A percentile compares a stretch with the other conserved stretches of the same genome.
Conservation (phyloP, 2,888 invertebrate genomes). For the Tanaodytes sp. region DNA sequence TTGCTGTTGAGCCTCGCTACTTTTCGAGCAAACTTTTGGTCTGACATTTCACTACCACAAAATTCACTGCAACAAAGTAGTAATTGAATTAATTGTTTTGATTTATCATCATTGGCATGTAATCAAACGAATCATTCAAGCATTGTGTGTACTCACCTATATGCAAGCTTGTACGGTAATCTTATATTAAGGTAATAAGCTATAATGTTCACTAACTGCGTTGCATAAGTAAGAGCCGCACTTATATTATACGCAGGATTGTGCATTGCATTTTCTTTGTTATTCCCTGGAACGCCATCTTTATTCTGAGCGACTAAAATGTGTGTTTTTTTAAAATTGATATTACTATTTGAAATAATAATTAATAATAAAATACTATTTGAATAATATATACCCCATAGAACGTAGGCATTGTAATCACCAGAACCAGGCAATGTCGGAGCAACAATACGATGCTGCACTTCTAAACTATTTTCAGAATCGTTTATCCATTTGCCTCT, state of each 20-base stretch:
- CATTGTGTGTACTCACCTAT: constrained; percentile 74
- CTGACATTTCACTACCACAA: constrained; percentile 81
- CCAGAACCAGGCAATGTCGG: constrained; percentile 88
- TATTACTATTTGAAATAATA: too few species aligned
- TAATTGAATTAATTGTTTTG: constrained; percentile 1
- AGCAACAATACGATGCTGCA: constrained; percentile 85
- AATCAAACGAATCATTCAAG: neutral
- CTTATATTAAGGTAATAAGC: constrained; percentile 88
- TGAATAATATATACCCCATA: constrained; percentile 79
- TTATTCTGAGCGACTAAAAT: constrained; percentile 76
- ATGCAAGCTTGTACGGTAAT: constrained; percentile 83
- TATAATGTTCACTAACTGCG: constrained; percentile 87
- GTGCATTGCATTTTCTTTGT: constrained; percentile 76
- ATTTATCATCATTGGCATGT: neutral
- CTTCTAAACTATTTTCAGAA: constrained; percentile 80
- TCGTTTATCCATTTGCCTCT: constrained; percentile 84
- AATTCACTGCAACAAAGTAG: constrained; percentile 82
- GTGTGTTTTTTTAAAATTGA: constrained; percentile 2
- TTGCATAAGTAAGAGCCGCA: constrained; percentile 86
- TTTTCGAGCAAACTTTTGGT: constrained; percentile 82
- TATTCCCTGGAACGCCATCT: constrained; percentile 74
- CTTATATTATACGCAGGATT: constrained; percentile 83
- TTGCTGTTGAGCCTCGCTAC: constrained; percentile 87
- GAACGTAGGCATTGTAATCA: constrained; percentile 84
- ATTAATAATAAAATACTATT: too few species aligned